These are phyloP conservation scores for Cydia fagiglandana DNA, from an alignment of 1,140 invertebrate species.

Conservation along the genomic window DNA sequence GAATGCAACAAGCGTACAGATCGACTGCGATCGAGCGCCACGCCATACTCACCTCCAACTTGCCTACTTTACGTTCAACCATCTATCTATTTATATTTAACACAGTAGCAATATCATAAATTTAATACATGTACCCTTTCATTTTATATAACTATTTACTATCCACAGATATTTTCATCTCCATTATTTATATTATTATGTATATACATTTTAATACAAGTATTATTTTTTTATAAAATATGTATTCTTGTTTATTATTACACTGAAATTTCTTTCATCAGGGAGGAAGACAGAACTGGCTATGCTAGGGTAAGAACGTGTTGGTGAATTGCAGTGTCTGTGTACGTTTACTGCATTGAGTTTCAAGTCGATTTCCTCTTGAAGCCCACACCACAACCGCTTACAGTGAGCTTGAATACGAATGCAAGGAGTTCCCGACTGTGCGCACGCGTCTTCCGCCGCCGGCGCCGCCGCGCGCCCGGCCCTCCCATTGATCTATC, in stretches of 20 bases:
- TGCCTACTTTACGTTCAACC: background rate
- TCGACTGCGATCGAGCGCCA: background rate
- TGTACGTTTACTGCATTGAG: slow-evolving; percentile 60
- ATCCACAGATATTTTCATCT: slow-evolving; percentile 40
- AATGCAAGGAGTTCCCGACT: slow-evolving; percentile 15
- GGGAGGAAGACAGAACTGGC: slow-evolving; percentile 78
- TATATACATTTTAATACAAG: slow-evolving; percentile 43
- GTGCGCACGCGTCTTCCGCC: background rate
- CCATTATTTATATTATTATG: slow-evolving; percentile 39
- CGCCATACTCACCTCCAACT: background rate
- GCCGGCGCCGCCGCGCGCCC: background rate
- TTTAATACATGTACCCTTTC: slow-evolving; percentile 26
- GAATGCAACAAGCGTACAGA: slow-evolving; percentile 45
- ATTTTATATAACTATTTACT: slow-evolving; percentile 25
- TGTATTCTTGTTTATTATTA: slow-evolving; percentile 57
- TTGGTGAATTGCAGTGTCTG: slow-evolving; percentile 72
- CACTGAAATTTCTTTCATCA: slow-evolving; percentile 76
- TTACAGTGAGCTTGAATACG: slow-evolving; percentile 52
- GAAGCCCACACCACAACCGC: slow-evolving; percentile 43
- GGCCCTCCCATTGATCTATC: background rate
- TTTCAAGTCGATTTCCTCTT: slow-evolving; percentile 37
- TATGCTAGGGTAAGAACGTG: slow-evolving; percentile 78
- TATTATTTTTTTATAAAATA: slow-evolving; percentile 48
- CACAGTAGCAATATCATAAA: slow-evolving; percentile 34
- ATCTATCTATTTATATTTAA: slow-evolving; percentile 33